phyloP scores from a whole-genome alignment of 2,113 vertebrate genomes.

The Thermophis baileyi region DNA sequence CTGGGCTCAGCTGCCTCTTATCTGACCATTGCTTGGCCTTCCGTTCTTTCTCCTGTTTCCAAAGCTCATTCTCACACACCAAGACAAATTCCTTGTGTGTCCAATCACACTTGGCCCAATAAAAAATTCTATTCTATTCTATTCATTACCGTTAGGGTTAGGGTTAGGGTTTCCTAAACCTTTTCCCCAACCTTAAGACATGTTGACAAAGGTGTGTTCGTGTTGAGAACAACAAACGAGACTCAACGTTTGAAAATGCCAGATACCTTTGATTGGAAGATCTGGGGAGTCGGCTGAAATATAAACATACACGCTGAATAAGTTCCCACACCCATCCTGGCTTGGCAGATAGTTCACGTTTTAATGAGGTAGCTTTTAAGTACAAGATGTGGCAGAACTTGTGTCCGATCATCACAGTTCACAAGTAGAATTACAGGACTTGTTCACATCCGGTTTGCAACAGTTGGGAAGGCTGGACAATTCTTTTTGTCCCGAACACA shows the following conservation, averaged over 20 bases:
- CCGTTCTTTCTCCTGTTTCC: background rate
- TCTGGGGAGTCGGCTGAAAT: background rate
- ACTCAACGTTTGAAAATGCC: background rate
- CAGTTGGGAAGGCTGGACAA: background rate
- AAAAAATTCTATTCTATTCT: no score
- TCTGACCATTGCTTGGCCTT: background rate
- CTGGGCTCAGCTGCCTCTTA: background rate
- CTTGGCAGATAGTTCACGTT: background rate
- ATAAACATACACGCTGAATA: background rate
- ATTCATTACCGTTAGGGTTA: no score
- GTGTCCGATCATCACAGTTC: background rate
- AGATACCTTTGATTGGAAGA: background rate
- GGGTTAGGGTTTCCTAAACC: no score
- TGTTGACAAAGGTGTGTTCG: background rate
- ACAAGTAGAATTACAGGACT: background rate
- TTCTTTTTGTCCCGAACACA: background rate
- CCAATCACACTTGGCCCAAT: no score
- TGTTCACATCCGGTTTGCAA: background rate
- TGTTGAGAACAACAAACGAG: background rate
- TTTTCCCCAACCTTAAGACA: background rate
- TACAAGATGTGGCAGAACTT: background rate
- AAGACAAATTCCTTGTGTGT: no score
- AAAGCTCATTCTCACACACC: background rate
- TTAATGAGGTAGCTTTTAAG: background rate
- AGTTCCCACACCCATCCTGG: background rate